phyloP scores from a whole-genome alignment of 2,113 vertebrate species.

The Prochilodus magdalenae region DNA sequence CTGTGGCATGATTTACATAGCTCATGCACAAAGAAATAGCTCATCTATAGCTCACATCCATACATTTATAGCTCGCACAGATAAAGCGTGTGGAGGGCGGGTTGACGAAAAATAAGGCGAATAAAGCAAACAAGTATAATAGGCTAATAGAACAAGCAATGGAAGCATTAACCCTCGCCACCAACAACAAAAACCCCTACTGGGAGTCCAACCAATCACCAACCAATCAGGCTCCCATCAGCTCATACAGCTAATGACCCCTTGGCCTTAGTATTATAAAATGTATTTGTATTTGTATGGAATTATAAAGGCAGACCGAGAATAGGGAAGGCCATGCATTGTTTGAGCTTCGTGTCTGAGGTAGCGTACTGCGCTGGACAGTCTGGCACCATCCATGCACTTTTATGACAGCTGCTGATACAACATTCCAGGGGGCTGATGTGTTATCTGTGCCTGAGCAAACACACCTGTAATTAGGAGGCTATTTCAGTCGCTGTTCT shows the following conservation, averaged over 20 bases:
- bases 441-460: constrained; percentile 51
- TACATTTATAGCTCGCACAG: too few relatives aligned
- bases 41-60: too few relatives aligned
- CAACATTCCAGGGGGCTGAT: constrained; percentile 40
- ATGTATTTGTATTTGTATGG: too few relatives aligned
- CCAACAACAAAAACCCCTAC: too few relatives aligned
- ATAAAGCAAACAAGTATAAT: too few relatives aligned
- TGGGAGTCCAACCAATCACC: too few relatives aligned
- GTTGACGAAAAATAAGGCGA: too few relatives aligned
- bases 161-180: too few relatives aligned
- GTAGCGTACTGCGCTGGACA: background rate
- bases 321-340: background rate
- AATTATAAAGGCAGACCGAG: background rate
- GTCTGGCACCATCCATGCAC: constrained; percentile 34
- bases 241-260: background rate
- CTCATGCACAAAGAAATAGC: too few relatives aligned
- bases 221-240: too few relatives aligned
- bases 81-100: too few relatives aligned
- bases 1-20: background rate
- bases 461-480: constrained; percentile 56
- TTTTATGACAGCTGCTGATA: constrained; percentile 54
- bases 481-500: constrained; percentile 40
- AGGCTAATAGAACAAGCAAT: too few relatives aligned
- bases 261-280: background rate
- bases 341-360: constrained; percentile 4